Evolutionary conservation across 2,888 invertebrate species (phyloP), one percentile per base, ranked within the genome.

Genomic region (Athrips mouffetella): DNA sequence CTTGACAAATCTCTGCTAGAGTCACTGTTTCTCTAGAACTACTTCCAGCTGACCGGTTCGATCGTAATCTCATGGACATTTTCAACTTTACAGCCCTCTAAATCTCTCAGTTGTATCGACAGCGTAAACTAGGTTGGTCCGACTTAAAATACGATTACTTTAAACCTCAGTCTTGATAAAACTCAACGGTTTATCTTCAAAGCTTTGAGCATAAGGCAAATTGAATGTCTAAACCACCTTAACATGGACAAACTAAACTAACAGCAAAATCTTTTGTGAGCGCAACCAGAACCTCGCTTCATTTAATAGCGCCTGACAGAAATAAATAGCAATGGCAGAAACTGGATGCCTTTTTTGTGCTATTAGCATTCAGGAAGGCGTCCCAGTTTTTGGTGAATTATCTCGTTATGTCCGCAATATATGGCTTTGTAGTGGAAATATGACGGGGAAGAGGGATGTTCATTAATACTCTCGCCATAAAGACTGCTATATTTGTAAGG

Each of bases 401-500:
- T 52, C 56, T 56, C 46, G 54, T 58, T 53, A 55, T 51, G 55
- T 8, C 52, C 42, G 45, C 37, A 51, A 57, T 57, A 45, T 58
- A 60, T 56, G 48, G 33, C 31, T 39, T 40, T 42, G 46, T 52
- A 47, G 50, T 48, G 39, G 44, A 52, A 51, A 54, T 55, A 52
- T 53, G 58, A 55, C 51, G 49, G 54, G 59, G 60, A 60, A 62
- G 54, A 31, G 53, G 55, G 59, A 64, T 68, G 73, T 71, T 75
- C 70, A 76, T 77, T 80, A 81, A 76, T 79, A 77, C 71, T 61
- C 67, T 57, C 57, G 71, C 70, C 62, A 76, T 82, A 79, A 77
- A 76, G 70, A 71, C 65, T 61, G 68, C 58, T 61, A 56, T 62
- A 58, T 66, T 65, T 65, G 67, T 57, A 58, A 61, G 64, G 67